Evolutionary conservation across 2,113 vertebrate species (phyloP).

Genomic region (Podarcis cretensis): DNA sequence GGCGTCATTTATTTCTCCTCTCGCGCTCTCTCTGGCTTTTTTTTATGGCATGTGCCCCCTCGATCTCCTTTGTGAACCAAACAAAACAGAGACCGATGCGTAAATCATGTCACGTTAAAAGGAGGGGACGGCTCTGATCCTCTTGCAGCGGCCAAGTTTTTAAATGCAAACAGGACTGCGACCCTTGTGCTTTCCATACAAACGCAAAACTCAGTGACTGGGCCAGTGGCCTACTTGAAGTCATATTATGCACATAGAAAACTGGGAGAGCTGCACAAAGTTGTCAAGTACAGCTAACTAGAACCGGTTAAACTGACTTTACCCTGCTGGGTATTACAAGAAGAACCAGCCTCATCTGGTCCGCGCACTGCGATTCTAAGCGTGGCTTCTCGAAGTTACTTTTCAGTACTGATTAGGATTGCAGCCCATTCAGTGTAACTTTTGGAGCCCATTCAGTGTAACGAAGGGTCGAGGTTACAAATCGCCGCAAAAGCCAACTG

Average conservation of each 20-base stretch:
- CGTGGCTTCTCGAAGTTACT: neutral
- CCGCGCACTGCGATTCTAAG: neutral
- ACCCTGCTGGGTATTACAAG: no score
- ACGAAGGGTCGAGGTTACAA: no score
- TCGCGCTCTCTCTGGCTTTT: neutral
- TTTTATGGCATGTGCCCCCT: constrained; percentile 53
- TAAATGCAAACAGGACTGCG: neutral
- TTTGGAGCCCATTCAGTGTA: no score
- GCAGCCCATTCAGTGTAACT: neutral
- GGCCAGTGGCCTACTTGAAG: neutral
- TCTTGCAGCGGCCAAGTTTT: neutral
- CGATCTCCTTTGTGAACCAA: constrained; percentile 14
- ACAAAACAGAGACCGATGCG: constrained; percentile 3
- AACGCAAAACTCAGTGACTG: neutral
- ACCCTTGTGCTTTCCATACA: no score
- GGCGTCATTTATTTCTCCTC: constrained; percentile 8
- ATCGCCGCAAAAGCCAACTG: neutral
- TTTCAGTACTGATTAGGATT: neutral
- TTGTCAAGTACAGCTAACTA: neutral
- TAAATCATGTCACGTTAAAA: neutral
- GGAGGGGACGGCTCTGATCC: neutral
- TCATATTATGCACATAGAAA: no score
- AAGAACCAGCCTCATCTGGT: no score
- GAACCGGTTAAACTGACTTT: neutral
- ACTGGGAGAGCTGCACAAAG: neutral